Evolutionary conservation across 2,888 invertebrate genomes (phyloP).

Genomic region (Clivina fossor): DNA sequence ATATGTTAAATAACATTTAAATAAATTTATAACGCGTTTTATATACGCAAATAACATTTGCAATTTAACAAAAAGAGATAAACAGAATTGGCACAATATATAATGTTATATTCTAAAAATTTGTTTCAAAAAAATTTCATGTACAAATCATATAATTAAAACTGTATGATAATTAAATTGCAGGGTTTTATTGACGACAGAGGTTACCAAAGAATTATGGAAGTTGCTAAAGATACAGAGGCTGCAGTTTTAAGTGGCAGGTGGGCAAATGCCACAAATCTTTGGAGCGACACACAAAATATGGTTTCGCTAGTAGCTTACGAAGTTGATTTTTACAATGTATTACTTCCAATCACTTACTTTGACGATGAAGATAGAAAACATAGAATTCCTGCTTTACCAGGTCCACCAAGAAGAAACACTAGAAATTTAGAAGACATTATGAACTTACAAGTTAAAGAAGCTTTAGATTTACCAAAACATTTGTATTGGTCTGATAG

Average conservation of each 20-base stretch:
- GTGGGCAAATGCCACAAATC: constrained; percentile 62
- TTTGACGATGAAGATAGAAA: no score
- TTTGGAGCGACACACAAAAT: constrained; percentile 67
- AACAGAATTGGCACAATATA: no score
- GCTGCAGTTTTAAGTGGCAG: constrained; percentile 52
- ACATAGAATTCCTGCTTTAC: constrained; percentile 1
- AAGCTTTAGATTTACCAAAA: constrained; percentile 65
- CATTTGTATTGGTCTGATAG: constrained; percentile 68
- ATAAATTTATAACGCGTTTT: no score
- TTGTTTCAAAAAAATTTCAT: no score
- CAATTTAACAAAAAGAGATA: no score
- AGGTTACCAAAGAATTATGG: constrained; percentile 61
- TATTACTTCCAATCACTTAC: constrained; percentile 57
- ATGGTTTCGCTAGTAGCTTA: constrained; percentile 64
- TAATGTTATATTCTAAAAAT: no score
- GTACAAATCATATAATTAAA: constrained; percentile 1
- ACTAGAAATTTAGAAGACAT: constrained; percentile 52
- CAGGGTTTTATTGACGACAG: constrained; percentile 68
- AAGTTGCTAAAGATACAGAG: constrained; percentile 37
- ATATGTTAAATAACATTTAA: no score
- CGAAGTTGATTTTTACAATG: constrained; percentile 80
- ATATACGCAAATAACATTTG: no score
- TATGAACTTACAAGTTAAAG: constrained; percentile 73
- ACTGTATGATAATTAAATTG: constrained; percentile 21
- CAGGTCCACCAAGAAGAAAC: constrained; percentile 7